A percentile compares a stretch with the other conserved stretches of the same genome.
phyloP scores from a whole-genome alignment of 2,888 invertebrate genomes.

The Caenorhabditis japonica region DNA sequence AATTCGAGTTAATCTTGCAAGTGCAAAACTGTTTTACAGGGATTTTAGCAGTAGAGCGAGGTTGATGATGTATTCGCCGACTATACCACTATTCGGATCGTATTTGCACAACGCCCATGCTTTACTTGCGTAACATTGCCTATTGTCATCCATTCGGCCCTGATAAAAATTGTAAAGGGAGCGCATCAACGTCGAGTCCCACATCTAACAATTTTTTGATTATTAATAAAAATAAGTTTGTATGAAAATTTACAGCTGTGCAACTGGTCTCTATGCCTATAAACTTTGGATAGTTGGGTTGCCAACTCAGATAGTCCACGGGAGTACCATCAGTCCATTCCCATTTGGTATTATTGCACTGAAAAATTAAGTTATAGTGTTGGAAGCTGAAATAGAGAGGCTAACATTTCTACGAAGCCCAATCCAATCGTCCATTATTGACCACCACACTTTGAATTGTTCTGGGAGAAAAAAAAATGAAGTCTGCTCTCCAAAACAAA shows the following conservation, averaged over 20 bases:
- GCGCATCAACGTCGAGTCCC: slow-evolving; percentile 16
- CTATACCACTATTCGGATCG: slow-evolving; percentile 22
- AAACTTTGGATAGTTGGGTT: slow-evolving; percentile 21
- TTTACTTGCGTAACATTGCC: not conserved
- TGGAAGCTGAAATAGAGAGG: too few relatives aligned
- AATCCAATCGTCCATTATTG: slow-evolving; percentile 33
- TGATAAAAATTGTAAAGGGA: slow-evolving; percentile 4
- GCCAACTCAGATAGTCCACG: slow-evolving; percentile 29
- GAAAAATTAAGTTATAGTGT: not conserved
- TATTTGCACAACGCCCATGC: slow-evolving; percentile 31
- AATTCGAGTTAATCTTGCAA: too few relatives aligned
- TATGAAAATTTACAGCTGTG: slow-evolving; percentile 18
- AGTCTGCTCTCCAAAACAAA: not conserved
- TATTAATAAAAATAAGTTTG: not conserved
- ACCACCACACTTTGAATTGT: slow-evolving; percentile 24
- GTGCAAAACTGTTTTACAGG: not conserved
- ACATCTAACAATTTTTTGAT: slow-evolving; percentile 11
- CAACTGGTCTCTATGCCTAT: slow-evolving; percentile 21
- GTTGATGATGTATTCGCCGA: too few relatives aligned
- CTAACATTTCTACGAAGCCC: slow-evolving; percentile 21
- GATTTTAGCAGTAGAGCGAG: too few relatives aligned
- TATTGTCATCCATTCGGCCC: slow-evolving; percentile 13
- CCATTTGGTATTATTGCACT: slow-evolving; percentile 28
- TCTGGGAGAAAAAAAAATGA: not conserved
- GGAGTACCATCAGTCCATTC: slow-evolving; percentile 33